Evolutionary conservation across 2,113 vertebrate genomes (phyloP).

Genomic region (Emberiza fucata): DNA sequence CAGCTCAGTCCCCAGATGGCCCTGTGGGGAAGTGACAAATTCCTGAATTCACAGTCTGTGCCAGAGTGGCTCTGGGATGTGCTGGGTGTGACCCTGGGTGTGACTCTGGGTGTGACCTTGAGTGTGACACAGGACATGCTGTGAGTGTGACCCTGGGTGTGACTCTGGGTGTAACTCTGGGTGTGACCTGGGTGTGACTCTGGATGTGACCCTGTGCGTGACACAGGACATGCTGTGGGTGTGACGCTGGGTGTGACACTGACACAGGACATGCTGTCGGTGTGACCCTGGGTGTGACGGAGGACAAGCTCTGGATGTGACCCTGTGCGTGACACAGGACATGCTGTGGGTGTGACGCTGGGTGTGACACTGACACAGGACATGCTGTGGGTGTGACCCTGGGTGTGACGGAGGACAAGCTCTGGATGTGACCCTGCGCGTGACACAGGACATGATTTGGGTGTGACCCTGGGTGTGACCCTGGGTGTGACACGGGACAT

Average conservation of each 20-base stretch:
- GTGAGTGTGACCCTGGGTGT: background rate
- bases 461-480: background rate
- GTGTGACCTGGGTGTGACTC: background rate
- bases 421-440: background rate
- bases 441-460: background rate
- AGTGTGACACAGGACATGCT: background rate
- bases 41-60: background rate
- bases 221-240: too few relatives aligned
- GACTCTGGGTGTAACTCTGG: background rate
- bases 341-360: background rate
- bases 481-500: background rate
- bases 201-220: background rate
- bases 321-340: background rate
- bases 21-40: background rate
- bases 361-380: too few relatives aligned
- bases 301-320: too few relatives aligned
- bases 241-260: background rate
- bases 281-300: background rate
- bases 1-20: background rate
- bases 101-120: background rate
- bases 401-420: too few relatives aligned
- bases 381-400: background rate
- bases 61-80: rapidly evolving
- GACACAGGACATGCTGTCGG: background rate
- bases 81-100: background rate